A percentile compares a stretch with the other conserved stretches of the same genome.
These are phyloP conservation scores for Cheilosia grossa DNA, from an alignment of 2,888 invertebrate genomes.

Conservation along the genomic window DNA sequence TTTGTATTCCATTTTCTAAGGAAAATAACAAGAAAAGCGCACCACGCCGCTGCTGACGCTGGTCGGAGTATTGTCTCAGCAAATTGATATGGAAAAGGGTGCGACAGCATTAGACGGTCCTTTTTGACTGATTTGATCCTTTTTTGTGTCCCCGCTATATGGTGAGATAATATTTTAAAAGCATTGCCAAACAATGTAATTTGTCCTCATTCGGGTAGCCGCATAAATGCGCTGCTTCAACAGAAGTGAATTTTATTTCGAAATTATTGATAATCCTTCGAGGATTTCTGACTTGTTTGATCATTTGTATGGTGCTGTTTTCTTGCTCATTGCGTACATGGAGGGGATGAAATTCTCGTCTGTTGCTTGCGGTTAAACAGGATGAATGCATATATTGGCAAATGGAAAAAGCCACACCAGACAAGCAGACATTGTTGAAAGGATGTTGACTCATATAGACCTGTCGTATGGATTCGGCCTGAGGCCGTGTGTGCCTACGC, in stretches of 20 bases:
- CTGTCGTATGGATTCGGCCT: conserved; percentile 31
- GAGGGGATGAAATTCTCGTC: conserved; percentile 30
- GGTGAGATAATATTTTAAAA: conserved; percentile 67
- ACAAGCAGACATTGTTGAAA: conserved; percentile 23
- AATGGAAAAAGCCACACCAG: conserved; percentile 18
- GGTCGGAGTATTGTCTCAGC: conserved; percentile 37
- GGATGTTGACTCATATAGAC: conserved; percentile 38
- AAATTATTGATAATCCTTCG: conserved; percentile 63
- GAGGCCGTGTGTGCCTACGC: conserved; percentile 49
- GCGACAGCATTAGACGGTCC: conserved; percentile 35
- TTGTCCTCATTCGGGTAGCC: conserved; percentile 28
- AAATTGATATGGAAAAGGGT: conserved; percentile 26
- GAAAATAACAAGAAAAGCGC: conserved; percentile 49
- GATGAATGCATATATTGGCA: conserved; percentile 17
- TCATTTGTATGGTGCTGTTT: conserved; percentile 32
- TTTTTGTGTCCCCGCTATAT: background rate
- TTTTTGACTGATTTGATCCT: conserved; percentile 48
- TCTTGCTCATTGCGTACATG: background rate
- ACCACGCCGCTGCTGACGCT: background rate
- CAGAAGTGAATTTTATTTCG: conserved; percentile 50
- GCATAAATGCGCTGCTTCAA: conserved; percentile 4
- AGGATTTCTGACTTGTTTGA: conserved; percentile 54
- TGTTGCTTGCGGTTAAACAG: conserved; percentile 56
- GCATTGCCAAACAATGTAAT: conserved; percentile 66
- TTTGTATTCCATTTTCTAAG: conserved; percentile 58